Conservation (phyloP, 2,797 vertebrate species). For the Lindbergichthys nudifrons region DNA sequence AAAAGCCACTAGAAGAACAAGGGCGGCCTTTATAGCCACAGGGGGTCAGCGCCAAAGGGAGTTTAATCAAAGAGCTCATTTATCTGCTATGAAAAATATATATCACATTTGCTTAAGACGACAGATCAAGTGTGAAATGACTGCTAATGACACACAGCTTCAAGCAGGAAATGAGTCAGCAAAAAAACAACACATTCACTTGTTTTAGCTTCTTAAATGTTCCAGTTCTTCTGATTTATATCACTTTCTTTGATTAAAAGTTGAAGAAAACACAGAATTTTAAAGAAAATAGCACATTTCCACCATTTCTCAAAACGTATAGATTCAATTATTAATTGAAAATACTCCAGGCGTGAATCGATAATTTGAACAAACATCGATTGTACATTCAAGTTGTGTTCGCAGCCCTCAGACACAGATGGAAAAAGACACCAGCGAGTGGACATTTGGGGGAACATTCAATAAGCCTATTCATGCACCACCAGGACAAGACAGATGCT, state of each 20-base stretch:
- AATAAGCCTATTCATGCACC: conserved; percentile 40
- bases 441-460: conserved; percentile 28
- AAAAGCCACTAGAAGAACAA: background rate
- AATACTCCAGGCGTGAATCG: background rate
- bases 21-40: background rate
- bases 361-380: background rate
- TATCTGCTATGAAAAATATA: background rate
- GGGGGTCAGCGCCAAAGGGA: background rate
- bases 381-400: background rate
- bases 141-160: background rate
- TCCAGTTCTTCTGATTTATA: background rate
- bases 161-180: background rate
- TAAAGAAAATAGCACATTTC: background rate
- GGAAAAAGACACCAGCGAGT: background rate
- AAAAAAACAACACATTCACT: background rate
- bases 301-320: background rate
- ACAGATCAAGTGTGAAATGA: background rate
- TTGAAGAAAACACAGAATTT: background rate
- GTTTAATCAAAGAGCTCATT: conserved; percentile 6
- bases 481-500: conserved; percentile 30
- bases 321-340: background rate
- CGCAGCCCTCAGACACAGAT: conserved; percentile 1
- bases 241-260: background rate
- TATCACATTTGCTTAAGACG: background rate
- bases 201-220: background rate